Evolutionary conservation across 2,797 vertebrate species (phyloP), one percentile per base, ranked within the genome.

Genomic region (Sebastes wilsoni): DNA sequence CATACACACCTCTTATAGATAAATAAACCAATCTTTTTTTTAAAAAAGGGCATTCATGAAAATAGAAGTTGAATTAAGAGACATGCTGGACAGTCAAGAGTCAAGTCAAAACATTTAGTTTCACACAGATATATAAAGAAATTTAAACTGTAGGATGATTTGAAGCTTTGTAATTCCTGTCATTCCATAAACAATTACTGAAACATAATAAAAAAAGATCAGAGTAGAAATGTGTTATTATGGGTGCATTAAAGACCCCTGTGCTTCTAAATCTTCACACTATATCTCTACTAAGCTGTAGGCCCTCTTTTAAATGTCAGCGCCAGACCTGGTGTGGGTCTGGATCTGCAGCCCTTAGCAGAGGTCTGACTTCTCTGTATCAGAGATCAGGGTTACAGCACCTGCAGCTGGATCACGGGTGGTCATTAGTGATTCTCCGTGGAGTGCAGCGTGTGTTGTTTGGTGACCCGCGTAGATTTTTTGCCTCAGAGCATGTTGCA

Each of bases 331-430:
- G 71, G 52, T 54, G 52, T 8, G 42, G 75, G 75, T 89, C 82
- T 83, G 87, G 84, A 76, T 83, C 88, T 84, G 77, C 81, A 94
- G 92, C 92, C 93, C 91, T 93, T 66, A 88, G 79, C 76, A 73
- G 90, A 92, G 84, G 81, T 88, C 85, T 74, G 49, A 61, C 78
- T 72, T 80, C 54, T 82, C 2, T 16, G 20, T 25, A 25, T 75
- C 60, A 59, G 38, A 55, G 77, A 82, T 85, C 72, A 32, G 56
- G 66, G 70, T 62, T 52, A 30, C 77, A 65, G 66, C 81, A 62
- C 32, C 73, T 83, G 68, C 62, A 78, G 76, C 30, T 61, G 71
- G 58, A 61, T 55, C 34, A 59, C 32, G 22, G 71, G 46, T n/a
- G 49, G 30, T 81, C 65, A 74, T 82, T 62, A 79, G 80, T 80